Conservation (phyloP, 2,113 vertebrate genomes). For the Siphamia tubifer region DNA sequence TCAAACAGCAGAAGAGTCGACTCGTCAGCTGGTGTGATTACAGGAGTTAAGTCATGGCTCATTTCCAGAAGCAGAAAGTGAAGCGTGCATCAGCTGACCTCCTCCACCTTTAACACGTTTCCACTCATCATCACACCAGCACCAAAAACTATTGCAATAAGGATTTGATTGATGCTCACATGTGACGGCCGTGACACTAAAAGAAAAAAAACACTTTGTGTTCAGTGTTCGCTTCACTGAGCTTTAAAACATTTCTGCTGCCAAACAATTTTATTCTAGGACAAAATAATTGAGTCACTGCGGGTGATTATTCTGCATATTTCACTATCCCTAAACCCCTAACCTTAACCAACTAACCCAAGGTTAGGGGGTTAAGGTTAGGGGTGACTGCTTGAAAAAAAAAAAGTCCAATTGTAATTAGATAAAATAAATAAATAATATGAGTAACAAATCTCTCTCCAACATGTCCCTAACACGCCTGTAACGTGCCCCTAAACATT, state of each 20-base stretch:
- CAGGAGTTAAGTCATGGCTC: background rate
- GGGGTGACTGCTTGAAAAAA: no score
- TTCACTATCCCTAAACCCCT: background rate
- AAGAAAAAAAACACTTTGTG: no score
- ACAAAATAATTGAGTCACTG: conserved; percentile 40
- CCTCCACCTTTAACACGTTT: conserved; percentile 38
- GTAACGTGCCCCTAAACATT: no score
- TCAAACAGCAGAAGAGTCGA: no score
- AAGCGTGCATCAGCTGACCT: conserved; percentile 20
- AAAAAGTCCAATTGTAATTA: background rate
- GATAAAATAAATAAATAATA: no score
- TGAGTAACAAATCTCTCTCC: no score
- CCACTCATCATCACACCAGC: conserved; percentile 17
- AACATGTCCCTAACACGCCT: no score
- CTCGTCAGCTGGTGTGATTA: background rate
- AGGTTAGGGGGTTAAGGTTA: no score
- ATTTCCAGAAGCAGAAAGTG: conserved; percentile 42
- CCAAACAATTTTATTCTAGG: conserved; percentile 17
- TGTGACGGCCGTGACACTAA: background rate
- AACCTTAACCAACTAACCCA: background rate
- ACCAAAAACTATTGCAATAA: conserved; percentile 6
- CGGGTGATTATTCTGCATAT: conserved; percentile 14
- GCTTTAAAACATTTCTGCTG: no score
- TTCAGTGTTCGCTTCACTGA: no score
- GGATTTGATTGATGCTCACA: background rate